A percentile compares a stretch with the other conserved stretches of the same genome.
These are phyloP conservation scores for Aelia acuminata DNA, from an alignment of 2,888 invertebrate genomes.

Conservation along the genomic window DNA sequence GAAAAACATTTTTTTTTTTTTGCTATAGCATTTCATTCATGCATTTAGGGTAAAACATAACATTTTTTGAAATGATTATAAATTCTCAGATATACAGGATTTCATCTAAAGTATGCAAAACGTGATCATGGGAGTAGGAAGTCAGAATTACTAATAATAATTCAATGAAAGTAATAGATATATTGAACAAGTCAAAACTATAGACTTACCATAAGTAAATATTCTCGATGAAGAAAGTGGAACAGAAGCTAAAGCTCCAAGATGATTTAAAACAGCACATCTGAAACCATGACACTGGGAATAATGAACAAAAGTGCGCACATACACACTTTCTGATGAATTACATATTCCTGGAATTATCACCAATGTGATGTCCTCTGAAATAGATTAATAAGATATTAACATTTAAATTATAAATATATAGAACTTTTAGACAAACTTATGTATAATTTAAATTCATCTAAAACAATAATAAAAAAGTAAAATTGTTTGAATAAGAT, in stretches of 20 bases:
- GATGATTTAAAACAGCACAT: conserved; percentile 93
- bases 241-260: conserved; percentile 89
- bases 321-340: conserved; percentile 94
- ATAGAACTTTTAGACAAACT: too few relatives aligned
- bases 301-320: conserved; percentile 92
- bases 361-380: conserved; percentile 89
- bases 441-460: too few relatives aligned
- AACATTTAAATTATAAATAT: too few relatives aligned
- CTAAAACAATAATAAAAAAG: too few relatives aligned
- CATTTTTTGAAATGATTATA: too few relatives aligned
- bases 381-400: conserved; percentile 67
- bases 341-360: conserved; percentile 95
- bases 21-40: too few relatives aligned
- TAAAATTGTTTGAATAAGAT: too few relatives aligned
- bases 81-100: too few relatives aligned
- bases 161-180: neutral
- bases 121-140: too few relatives aligned
- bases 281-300: conserved; percentile 92
- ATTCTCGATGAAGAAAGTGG: conserved; percentile 89
- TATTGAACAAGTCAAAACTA: neutral
- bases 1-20: too few relatives aligned
- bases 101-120: too few relatives aligned
- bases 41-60: too few relatives aligned
- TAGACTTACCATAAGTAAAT: conserved; percentile 87
- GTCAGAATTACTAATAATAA: neutral